Percentiles rank a stretch among this genome's conserved stretches.
These are phyloP conservation scores for Teleogryllus occipitalis DNA, from an alignment of 1,140 invertebrate genomes.

Conservation along the genomic window DNA sequence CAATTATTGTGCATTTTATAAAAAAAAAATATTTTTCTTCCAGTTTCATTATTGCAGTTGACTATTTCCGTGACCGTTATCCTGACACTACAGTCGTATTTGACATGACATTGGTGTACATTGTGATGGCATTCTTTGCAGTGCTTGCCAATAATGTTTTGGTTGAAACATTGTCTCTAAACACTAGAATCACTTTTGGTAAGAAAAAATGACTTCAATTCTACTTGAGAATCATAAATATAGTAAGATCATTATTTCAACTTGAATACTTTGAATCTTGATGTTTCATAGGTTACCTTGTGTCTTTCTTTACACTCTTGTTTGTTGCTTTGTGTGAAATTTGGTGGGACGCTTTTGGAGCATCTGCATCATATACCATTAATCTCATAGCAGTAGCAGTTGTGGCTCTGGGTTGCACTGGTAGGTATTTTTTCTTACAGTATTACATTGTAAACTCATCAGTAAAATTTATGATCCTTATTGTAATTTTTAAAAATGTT, in stretches of 20 bases:
- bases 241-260: not conserved
- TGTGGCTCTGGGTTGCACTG: constrained; percentile 80
- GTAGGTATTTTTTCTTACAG: constrained; percentile 36
- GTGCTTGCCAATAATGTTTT: constrained; percentile 79
- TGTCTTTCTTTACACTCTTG: constrained; percentile 70
- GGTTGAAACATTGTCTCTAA: constrained; percentile 71
- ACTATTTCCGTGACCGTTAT: constrained; percentile 78
- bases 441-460: not conserved
- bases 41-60: constrained; percentile 83
- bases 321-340: constrained; percentile 79
- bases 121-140: constrained; percentile 74
- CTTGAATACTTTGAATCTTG: not conserved
- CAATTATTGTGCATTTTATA: not conserved
- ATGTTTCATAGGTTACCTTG: constrained; percentile 58
- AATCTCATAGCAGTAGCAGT: constrained; percentile 76
- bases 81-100: constrained; percentile 78
- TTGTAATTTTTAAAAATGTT: constrained; percentile 8
- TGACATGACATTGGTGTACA: constrained; percentile 86
- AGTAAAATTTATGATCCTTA: not conserved
- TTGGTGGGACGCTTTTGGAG: constrained; percentile 67
- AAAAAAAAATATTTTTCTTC: constrained; percentile 30
- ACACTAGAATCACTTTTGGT: constrained; percentile 79
- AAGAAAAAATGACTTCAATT: constrained; percentile 30
- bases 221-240: not conserved
- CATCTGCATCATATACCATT: constrained; percentile 62